Percentiles rank a stretch among this genome's conserved stretches.
Conservation (phyloP, 2,797 vertebrate species). For the Syngnathus rostellatus region DNA sequence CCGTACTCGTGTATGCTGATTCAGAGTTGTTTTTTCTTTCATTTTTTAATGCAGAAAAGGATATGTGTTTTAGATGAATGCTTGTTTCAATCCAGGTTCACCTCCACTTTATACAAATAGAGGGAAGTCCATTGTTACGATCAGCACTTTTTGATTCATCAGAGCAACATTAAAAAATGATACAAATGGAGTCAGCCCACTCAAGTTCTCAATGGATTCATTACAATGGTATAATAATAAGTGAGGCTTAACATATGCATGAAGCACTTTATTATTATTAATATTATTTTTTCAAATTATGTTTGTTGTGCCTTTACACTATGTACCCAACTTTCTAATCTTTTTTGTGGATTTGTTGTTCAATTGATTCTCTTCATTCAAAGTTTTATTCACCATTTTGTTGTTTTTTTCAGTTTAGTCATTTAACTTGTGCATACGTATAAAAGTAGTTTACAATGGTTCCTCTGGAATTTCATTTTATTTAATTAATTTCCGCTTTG, state of each 20-base stretch:
- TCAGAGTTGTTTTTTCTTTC: not conserved
- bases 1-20: not conserved
- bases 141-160: not conserved
- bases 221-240: not conserved
- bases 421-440: not conserved
- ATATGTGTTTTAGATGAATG: no score
- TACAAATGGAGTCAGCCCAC: not conserved
- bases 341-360: not conserved
- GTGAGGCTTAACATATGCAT: conserved; percentile 10
- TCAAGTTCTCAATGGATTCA: not conserved
- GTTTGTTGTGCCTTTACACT: not conserved
- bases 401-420: not conserved
- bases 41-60: not conserved
- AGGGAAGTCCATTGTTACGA: not conserved
- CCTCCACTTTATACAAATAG: not conserved
- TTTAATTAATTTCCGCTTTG: not conserved
- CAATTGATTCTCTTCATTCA: not conserved
- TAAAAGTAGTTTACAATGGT: no score
- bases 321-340: not conserved
- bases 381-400: not conserved
- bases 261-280: conserved; percentile 19
- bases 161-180: no score
- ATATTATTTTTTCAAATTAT: conserved; percentile 4
- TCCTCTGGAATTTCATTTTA: not conserved
- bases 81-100: no score